These are phyloP conservation scores for Glomeris maerens DNA, from an alignment of 1,140 invertebrate species.

Conservation along the genomic window DNA sequence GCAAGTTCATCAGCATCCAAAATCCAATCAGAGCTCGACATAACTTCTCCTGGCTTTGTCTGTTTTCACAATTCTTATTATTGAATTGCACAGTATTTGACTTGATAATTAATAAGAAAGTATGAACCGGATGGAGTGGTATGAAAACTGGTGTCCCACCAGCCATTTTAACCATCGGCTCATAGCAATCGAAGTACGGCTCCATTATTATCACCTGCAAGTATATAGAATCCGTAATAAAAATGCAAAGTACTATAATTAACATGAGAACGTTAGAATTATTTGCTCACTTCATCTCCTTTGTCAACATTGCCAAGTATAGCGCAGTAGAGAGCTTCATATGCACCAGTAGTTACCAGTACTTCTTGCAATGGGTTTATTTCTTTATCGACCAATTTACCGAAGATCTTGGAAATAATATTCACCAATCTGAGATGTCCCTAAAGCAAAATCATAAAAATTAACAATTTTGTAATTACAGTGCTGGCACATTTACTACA, in stretches of 20 bases:
- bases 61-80: background rate
- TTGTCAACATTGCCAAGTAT: constrained; percentile 66
- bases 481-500: no score
- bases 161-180: constrained; percentile 77
- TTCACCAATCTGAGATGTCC: constrained; percentile 82
- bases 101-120: background rate
- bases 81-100: background rate
- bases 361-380: constrained; percentile 73
- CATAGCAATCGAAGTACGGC: constrained; percentile 96
- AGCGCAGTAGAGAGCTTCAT: constrained; percentile 68
- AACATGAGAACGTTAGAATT: background rate
- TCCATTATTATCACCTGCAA: constrained; percentile 79
- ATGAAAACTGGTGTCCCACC: constrained; percentile 79
- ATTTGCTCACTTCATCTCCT: constrained; percentile 49
- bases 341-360: constrained; percentile 78
- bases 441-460: constrained; percentile 38
- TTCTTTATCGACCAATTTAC: constrained; percentile 51
- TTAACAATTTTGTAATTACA: background rate
- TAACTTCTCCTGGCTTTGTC: constrained; percentile 19
- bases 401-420: constrained; percentile 69
- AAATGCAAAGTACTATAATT: background rate
- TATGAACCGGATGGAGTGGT: constrained; percentile 60
- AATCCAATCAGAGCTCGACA: constrained; percentile 70
- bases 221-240: constrained; percentile 1
- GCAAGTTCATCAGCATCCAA: constrained; percentile 70